These are phyloP conservation scores for Drosophila repletoides DNA, from an alignment of 1,140 invertebrate genomes.

Conservation along the genomic window DNA sequence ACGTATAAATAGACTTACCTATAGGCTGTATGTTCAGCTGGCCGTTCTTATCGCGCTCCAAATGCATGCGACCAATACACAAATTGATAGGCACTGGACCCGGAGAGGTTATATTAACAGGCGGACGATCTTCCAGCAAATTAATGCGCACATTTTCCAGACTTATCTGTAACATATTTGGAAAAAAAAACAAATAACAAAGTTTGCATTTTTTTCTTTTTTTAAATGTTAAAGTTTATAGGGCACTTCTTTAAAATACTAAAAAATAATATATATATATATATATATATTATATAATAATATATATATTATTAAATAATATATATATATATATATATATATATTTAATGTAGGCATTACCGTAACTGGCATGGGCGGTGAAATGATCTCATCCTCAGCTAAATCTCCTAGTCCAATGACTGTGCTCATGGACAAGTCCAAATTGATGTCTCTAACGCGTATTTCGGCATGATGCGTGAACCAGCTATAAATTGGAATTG, in stretches of 20 bases:
- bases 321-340: too few relatives aligned
- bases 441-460: constrained; percentile 86
- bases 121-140: constrained; percentile 91
- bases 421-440: constrained; percentile 91
- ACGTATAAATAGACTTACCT: constrained; percentile 17
- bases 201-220: too few relatives aligned
- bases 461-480: constrained; percentile 85
- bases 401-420: constrained; percentile 90
- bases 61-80: constrained; percentile 86
- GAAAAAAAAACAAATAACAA: too few relatives aligned
- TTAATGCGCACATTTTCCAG: constrained; percentile 88
- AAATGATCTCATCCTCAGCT: constrained; percentile 92
- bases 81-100: constrained; percentile 91
- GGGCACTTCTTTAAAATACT: too few relatives aligned
- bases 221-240: too few relatives aligned
- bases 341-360: too few relatives aligned
- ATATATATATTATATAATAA: too few relatives aligned
- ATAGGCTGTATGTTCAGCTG: constrained; percentile 88
- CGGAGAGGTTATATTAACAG: constrained; percentile 91
- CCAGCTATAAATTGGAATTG: constrained; percentile 64
- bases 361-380: constrained; percentile 89
- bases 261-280: too few relatives aligned
- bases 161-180: constrained; percentile 84
- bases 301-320: too few relatives aligned
- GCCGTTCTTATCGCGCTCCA: constrained; percentile 87